Base-by-base conservation (phyloP, 2,888 invertebrate species). In the Gymnocheta viridis region DNA sequence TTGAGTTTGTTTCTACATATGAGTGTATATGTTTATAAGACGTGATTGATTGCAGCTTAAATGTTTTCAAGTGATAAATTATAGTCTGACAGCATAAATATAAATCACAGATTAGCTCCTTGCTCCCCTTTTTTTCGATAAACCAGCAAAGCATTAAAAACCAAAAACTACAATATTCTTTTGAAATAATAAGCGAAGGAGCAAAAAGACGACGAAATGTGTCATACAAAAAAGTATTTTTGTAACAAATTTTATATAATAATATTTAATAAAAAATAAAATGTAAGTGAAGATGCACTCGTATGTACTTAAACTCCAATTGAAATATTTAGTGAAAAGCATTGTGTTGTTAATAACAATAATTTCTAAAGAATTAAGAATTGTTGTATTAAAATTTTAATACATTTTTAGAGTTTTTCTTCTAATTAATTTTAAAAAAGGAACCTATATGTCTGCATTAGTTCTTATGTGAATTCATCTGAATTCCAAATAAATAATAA, bases 31-130 rank as follows among this genome's bases (percentile, higher is more conserved):
- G 19, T 74, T 69, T 83, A 22, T 60, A 73, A 78, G 56, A 82
- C 17, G 81, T 87, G 87, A 87, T 87, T 86, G 87, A 87, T 86
- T 86, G 86, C 86, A 86, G 86, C 87, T 87, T 87, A 86, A 86
- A 86, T 87, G 82, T 86, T 86, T 86, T 81, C 85, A 85, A 85
- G 85, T 86, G 86, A 87, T 86, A 86, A 86, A 86, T 87, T 87
- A 85, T 86, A 81, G 85, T 83, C 85, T 87, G 86, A 87, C 86
- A 86, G 86, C 85, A 79, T 73, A 85, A 86, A 87, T 85, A 87
- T 86, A 86, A 87, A 87, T 87, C 87, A 86, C 82, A 85, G 85
- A 86, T 86, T 86, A 86, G 85, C 74, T 81, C 74, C 47, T 56
- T 80, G 49, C 14, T 62, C 56, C 35, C 19, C 12, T 47, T 38